phyloP scores from a whole-genome alignment of 1,140 invertebrate species.

The Pseudachorutes palmiensis region DNA sequence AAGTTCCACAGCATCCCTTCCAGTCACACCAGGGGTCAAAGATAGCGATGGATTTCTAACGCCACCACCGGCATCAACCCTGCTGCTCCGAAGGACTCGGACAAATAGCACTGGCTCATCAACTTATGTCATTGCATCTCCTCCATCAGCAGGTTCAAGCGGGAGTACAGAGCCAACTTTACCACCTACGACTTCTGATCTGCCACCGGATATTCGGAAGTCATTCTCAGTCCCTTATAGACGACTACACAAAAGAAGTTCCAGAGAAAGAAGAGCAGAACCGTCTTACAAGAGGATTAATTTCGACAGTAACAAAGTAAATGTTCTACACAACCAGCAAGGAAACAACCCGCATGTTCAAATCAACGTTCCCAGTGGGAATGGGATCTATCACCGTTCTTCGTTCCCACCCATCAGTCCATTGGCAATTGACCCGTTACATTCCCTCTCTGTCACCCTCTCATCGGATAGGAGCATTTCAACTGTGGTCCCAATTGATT shows the following conservation, averaged over 20 bases:
- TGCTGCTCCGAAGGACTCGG: slow-evolving; percentile 24
- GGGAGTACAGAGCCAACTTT: background rate
- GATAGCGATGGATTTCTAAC: slow-evolving; percentile 30
- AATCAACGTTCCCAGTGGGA: background rate
- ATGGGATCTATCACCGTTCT: too few relatives aligned
- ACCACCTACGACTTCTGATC: background rate
- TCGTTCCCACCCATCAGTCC: slow-evolving; percentile 6
- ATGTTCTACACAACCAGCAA: background rate
- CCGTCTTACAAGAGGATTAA: background rate
- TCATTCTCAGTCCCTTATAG: background rate
- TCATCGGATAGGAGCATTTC: slow-evolving; percentile 4
- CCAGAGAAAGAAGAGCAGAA: background rate
- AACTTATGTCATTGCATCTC: slow-evolving; percentile 12
- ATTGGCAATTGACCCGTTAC: background rate
- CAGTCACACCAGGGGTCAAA: slow-evolving; percentile 5
- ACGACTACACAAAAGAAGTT: background rate
- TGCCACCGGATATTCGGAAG: background rate
- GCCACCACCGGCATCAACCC: slow-evolving; percentile 30
- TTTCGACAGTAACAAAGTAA: background rate
- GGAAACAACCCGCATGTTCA: background rate
- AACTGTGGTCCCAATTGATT: slow-evolving; percentile 3
- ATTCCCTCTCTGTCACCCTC: background rate
- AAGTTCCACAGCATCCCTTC: background rate
- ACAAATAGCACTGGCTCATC: slow-evolving; percentile 23
- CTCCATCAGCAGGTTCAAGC: background rate